phyloP scores from a whole-genome alignment of 2,888 invertebrate species.

The Bursaphelenchus okinawaensis region DNA sequence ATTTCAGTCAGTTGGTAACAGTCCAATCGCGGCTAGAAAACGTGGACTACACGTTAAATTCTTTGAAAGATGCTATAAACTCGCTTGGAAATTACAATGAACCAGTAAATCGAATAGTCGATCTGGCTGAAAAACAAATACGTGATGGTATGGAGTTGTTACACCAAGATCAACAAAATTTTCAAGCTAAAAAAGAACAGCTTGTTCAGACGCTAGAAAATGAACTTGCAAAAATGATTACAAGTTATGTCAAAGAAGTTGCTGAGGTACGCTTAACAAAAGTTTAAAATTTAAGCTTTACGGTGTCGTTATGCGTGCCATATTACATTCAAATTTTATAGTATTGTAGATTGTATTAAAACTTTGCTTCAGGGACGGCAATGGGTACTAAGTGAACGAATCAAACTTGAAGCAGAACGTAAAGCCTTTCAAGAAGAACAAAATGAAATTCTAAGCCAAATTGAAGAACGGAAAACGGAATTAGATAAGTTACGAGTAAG shows the following conservation, averaged over 20 bases:
- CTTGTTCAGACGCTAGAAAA: constrained; percentile 18
- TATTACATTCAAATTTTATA: constrained; percentile 4
- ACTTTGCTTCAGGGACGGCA: constrained; percentile 23
- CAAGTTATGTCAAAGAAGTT: constrained; percentile 27
- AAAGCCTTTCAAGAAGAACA: constrained; percentile 38
- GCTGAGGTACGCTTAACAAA: constrained; percentile 19
- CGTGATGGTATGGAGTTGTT: constrained; percentile 11
- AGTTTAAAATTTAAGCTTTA: too few relatives aligned
- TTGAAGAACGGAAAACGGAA: constrained; percentile 30
- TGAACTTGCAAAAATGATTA: constrained; percentile 21
- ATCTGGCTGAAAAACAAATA: constrained; percentile 26
- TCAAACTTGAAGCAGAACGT: constrained; percentile 21
- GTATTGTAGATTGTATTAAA: not conserved
- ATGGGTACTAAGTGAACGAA: constrained; percentile 30
- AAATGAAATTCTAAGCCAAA: constrained; percentile 19
- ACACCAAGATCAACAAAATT: constrained; percentile 15
- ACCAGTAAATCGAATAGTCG: constrained; percentile 20
- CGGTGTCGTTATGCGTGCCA: too few relatives aligned
- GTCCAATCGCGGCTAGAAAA: constrained; percentile 16
- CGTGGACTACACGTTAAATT: constrained; percentile 9
- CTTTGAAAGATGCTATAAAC: constrained; percentile 18
- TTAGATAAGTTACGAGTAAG: constrained; percentile 19
- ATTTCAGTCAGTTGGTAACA: constrained; percentile 5
- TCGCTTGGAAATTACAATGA: constrained; percentile 18
- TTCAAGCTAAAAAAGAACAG: constrained; percentile 11